These are phyloP conservation scores for Buceros bicornis DNA, from an alignment of 2,797 vertebrate genomes.

Conservation along the genomic window DNA sequence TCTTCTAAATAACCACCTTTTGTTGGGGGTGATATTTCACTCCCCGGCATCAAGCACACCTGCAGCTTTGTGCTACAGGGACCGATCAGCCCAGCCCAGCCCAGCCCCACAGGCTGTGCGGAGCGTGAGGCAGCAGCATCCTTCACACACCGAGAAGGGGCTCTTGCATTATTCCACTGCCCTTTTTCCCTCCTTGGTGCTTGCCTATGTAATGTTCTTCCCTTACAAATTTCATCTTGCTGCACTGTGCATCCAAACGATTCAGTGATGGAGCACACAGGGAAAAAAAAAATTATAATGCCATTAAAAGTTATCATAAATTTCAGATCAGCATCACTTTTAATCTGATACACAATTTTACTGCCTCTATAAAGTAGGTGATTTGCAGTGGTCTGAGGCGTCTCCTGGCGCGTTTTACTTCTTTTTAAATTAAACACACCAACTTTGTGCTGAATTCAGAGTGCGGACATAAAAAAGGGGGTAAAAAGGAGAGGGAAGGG, in stretches of 20 bases:
- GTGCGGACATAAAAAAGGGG: constrained; percentile 85
- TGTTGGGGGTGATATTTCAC: background rate
- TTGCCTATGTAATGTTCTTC: constrained; percentile 79
- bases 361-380: constrained; percentile 87
- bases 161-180: constrained; percentile 70
- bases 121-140: background rate
- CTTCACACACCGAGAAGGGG: background rate
- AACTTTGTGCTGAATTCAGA: constrained; percentile 88
- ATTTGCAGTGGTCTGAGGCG: constrained; percentile 87
- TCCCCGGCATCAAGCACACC: fast-evolving
- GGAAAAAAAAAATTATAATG: constrained; percentile 86
- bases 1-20: background rate
- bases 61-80: fast-evolving
- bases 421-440: constrained; percentile 90
- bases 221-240: constrained; percentile 86
- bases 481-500: constrained; percentile 87
- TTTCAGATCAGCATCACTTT: constrained; percentile 88
- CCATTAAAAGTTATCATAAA: constrained; percentile 90
- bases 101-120: background rate
- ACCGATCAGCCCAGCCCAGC: background rate
- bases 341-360: constrained; percentile 90
- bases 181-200: background rate
- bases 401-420: constrained; percentile 86
- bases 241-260: constrained; percentile 81
- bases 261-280: constrained; percentile 77